These are phyloP conservation scores for Hoplostethus mediterraneus DNA, from an alignment of 2,797 vertebrate species.

Conservation along the genomic window DNA sequence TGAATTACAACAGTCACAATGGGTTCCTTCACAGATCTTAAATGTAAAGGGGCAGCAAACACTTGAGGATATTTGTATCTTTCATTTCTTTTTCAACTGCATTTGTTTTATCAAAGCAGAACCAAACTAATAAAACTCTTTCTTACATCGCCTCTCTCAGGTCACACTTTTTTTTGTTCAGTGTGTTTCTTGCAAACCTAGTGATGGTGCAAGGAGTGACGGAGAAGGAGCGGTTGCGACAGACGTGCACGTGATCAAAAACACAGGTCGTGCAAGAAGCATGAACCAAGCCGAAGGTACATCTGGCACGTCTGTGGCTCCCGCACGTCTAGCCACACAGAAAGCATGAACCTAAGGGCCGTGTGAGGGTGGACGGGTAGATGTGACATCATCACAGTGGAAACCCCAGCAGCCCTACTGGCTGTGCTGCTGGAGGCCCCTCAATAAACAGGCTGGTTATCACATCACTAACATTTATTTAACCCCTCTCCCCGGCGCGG, in stretches of 20 bases:
- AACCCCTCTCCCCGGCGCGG: constrained; percentile 88
- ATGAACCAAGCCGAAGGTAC: no score
- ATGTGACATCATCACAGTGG: constrained; percentile 76
- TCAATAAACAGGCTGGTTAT: constrained; percentile 98
- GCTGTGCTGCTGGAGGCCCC: constrained; percentile 77
- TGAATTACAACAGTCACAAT: background rate
- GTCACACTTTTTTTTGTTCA: background rate
- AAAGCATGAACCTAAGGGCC: constrained; percentile 8
- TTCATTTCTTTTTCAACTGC: no score
- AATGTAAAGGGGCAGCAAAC: no score
- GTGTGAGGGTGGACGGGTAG: constrained; percentile 31
- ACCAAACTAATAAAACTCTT: no score
- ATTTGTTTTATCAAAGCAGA: no score
- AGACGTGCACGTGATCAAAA: no score
- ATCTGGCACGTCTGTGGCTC: no score
- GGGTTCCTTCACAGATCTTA: no score
- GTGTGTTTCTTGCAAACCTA: background rate
- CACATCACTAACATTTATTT: constrained; percentile 99
- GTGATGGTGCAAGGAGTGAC: background rate
- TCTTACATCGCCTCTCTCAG: background rate
- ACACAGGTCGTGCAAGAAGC: no score
- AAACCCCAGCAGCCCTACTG: constrained; percentile 84
- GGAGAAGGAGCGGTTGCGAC: background rate
- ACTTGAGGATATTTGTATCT: no score
- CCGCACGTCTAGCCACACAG: no score